Base-by-base conservation (phyloP, 2,113 vertebrate genomes). In the Pipa parva region DNA sequence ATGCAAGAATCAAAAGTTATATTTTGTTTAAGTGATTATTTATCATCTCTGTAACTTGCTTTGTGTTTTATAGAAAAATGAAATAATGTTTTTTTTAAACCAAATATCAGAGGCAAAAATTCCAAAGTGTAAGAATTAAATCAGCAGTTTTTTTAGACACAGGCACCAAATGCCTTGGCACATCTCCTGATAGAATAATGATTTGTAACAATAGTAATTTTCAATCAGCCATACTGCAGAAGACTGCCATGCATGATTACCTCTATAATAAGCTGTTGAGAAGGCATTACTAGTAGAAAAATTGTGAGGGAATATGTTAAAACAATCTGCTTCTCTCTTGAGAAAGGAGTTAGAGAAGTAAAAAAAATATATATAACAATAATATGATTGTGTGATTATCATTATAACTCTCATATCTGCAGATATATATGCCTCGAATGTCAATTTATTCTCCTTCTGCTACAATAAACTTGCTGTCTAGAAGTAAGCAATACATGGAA, bases 341-440 rank as follows among this genome's bases (percentile, higher is more conserved):
- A 59, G 64, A 68, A 68, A 59, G 51, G 29, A 59, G 50, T 59
- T 21, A 37, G 27, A 45, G 56, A 39, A 68, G 45, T 68, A 46
- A 37, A 57, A n/a, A 68, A 25, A 37, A 59, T 59, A 31, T 36
- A 28, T 51, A 50, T 59, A 59, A 68, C 56, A 68, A 68, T 68
- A 27, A 21, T 39, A 59, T 49, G 45, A 68, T 59, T 68, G 58
- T 67, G 63, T 59, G 59, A 68, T 68, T 68, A 59, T 68, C 56
- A 48, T 49, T 59, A 68, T 46, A 68, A 59, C 55, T 48, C 18
- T 12, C 56, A 51, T 36, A 68, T 59, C 55, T 49, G 56, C 64
- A 59, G 55, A 59, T 31, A 24, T 50, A 24, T n/a, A 42, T 58
- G 36, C 54, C 57, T 58, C 57, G 58, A 67, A 58, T 58, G 20